These are phyloP conservation scores for Amphipoea lucens DNA, from an alignment of 2,888 invertebrate genomes.

Conservation along the genomic window DNA sequence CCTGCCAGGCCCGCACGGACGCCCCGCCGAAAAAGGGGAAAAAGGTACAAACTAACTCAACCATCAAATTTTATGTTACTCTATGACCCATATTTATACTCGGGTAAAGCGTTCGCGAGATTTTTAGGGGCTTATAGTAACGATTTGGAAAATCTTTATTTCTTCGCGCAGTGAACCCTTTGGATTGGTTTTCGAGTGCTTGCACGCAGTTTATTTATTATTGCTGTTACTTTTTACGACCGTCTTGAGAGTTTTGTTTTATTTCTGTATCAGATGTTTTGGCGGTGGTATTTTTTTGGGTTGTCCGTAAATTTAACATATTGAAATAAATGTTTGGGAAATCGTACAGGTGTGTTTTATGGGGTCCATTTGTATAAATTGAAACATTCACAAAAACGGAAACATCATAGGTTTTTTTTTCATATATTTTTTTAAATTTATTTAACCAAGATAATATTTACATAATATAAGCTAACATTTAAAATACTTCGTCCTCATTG, in stretches of 20 bases:
- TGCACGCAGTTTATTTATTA: conserved; percentile 82
- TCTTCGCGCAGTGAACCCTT: conserved; percentile 78
- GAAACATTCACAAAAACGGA: conserved; percentile 26
- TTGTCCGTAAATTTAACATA: conserved; percentile 53
- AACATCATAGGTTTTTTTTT: conserved; percentile 1
- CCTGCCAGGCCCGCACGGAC: conserved; percentile 88
- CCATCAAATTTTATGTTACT: conserved; percentile 90
- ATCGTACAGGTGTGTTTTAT: conserved; percentile 45
- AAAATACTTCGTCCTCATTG: too few species aligned
- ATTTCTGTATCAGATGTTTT: conserved; percentile 69
- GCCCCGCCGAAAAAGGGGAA: conserved; percentile 94
- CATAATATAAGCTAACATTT: too few species aligned
- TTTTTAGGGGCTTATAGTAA: conserved; percentile 86
- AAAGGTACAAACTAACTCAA: conserved; percentile 91
- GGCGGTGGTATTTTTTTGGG: conserved; percentile 60
- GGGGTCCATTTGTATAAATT: conserved; percentile 43
- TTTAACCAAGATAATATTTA: too few species aligned
- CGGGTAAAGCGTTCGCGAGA: conserved; percentile 84
- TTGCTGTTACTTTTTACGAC: conserved; percentile 81
- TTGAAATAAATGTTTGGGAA: conserved; percentile 59
- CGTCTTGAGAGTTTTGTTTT: conserved; percentile 77
- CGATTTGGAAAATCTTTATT: conserved; percentile 89
- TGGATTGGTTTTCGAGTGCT: conserved; percentile 77
- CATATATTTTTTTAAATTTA: too few species aligned
- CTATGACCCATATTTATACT: conserved; percentile 88